Evolutionary conservation across 2,113 vertebrate genomes (phyloP).

Genomic region (Clupea harengus): DNA sequence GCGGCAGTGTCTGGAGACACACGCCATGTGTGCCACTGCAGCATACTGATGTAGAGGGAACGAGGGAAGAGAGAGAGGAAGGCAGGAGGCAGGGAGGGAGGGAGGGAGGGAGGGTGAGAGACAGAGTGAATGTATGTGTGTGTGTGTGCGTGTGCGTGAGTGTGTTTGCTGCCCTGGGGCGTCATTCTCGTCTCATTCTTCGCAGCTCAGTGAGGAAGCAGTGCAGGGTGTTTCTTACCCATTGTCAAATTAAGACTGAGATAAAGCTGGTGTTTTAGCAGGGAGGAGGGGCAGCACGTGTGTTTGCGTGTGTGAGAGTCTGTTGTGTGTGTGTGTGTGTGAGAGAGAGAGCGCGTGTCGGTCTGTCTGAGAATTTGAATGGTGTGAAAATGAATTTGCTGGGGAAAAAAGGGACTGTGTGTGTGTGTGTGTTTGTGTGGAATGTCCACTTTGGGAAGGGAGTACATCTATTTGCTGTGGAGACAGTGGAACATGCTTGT

Average conservation of each 20-base stretch:
- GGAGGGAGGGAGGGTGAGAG: background rate
- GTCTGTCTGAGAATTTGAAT: background rate
- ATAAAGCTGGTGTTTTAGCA: slow-evolving; percentile 41
- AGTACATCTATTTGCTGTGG: no score
- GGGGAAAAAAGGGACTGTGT: background rate
- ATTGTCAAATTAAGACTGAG: slow-evolving; percentile 47
- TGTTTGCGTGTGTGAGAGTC: background rate
- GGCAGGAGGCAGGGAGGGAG: background rate
- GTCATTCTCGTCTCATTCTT: slow-evolving; percentile 41
- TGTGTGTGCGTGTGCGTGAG: background rate
- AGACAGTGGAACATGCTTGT: no score
- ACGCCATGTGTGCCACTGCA: slow-evolving; percentile 51
- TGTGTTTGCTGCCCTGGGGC: slow-evolving; percentile 46
- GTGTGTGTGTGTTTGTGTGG: background rate
- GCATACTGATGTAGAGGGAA: slow-evolving; percentile 64
- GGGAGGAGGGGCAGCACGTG: slow-evolving; percentile 16
- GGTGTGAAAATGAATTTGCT: no score
- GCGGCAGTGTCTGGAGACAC: slow-evolving; percentile 64
- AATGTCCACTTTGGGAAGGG: slow-evolving; percentile 20
- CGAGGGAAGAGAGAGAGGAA: slow-evolving; percentile 20
- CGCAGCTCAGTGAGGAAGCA: slow-evolving; percentile 42
- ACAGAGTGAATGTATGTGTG: background rate
- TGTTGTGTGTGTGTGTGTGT: slow-evolving; percentile 8
- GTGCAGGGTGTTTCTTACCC: slow-evolving; percentile 35
- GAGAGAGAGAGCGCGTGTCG: slow-evolving; percentile 11